Evolutionary conservation across 2,888 invertebrate species (phyloP).

Genomic region (Limnephilus auricula): DNA sequence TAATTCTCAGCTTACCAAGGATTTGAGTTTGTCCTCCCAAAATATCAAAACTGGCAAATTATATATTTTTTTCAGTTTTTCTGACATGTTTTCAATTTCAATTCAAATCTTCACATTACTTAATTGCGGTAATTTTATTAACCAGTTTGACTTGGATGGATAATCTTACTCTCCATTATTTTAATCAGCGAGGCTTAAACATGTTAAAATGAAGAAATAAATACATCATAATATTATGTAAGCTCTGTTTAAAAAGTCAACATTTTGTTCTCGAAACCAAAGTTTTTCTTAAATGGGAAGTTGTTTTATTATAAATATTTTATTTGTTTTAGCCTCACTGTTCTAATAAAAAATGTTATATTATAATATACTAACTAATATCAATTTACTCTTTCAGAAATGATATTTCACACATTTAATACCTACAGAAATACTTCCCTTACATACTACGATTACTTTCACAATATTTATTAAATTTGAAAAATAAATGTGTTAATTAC

Average conservation of each 20-base stretch:
- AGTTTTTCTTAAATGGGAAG: background rate
- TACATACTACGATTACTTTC: conserved; percentile 7
- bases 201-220: background rate
- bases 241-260: background rate
- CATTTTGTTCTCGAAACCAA: background rate
- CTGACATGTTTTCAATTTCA: background rate
- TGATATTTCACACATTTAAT: conserved; percentile 13
- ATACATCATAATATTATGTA: background rate
- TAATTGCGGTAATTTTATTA: background rate
- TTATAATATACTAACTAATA: background rate
- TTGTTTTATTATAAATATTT: background rate
- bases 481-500: background rate
- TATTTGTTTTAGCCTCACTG: background rate
- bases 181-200: background rate
- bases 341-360: conserved; percentile 10
- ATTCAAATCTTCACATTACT: background rate
- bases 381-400: conserved; percentile 22
- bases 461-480: conserved; percentile 9
- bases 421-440: background rate
- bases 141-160: background rate
- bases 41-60: background rate
- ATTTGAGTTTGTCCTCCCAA: background rate
- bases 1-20: background rate
- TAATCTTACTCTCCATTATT: background rate
- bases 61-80: background rate